These are phyloP conservation scores for Pseudopipra pipra DNA, from an alignment of 2,113 vertebrate species.

Conservation along the genomic window DNA sequence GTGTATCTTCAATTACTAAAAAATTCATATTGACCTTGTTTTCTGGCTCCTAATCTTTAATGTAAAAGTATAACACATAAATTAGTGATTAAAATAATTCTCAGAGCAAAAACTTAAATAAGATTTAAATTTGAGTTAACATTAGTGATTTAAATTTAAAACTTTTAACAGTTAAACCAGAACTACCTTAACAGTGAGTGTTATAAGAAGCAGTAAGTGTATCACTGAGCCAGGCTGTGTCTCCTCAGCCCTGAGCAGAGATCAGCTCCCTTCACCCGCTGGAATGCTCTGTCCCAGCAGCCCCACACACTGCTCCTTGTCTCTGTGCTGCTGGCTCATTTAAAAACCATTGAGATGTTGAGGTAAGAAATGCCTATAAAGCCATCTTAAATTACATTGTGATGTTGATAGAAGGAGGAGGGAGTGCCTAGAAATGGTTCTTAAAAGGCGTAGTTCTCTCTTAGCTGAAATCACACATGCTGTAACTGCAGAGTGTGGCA, in stretches of 20 bases:
- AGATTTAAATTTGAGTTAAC: background rate
- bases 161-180: background rate
- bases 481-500: background rate
- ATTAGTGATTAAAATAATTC: background rate
- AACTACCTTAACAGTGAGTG: background rate
- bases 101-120: background rate
- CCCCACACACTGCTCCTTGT: background rate
- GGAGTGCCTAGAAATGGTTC: background rate
- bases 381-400: background rate
- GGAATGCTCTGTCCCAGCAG: background rate
- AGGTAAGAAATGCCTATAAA: background rate
- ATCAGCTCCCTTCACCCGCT: background rate
- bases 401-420: background rate
- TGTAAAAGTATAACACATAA: background rate
- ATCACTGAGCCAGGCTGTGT: rapidly evolving
- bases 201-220: background rate
- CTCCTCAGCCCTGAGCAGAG: background rate
- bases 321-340: background rate
- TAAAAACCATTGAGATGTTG: background rate
- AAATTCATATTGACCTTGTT: background rate
- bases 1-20: background rate
- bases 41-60: background rate
- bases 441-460: background rate
- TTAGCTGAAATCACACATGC: background rate
- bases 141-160: background rate